Evolutionary conservation across 1,140 invertebrate species (phyloP), one percentile per base, ranked within the genome.

Genomic region (Drosophila mojavensis): DNA sequence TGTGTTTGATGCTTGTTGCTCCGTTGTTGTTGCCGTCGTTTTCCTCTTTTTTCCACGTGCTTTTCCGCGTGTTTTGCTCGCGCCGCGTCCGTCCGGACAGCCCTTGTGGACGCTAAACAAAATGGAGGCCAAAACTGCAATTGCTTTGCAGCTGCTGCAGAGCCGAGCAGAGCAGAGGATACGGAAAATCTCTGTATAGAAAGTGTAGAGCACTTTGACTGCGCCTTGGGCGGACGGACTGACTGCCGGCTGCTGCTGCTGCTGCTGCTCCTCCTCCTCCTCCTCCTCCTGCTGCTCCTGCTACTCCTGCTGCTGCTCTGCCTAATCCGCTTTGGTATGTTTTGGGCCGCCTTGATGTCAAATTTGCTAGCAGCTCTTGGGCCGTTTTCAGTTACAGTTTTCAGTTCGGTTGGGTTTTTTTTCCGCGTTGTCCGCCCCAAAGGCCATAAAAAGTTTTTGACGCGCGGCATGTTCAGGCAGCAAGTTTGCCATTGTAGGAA

Each of bases 301-400:
- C 26, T 4, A 3, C 36, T 39, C 79, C 62, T 58, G 75, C 59
- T 68, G 62, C 26, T 4, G 10, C 36, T 39, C 79, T 20, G 66
- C 79, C 84, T 88, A 88, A 88, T 88, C 83, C 83, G 83, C 83
- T 88, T 88, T 89, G 77, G 72, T 78, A 80, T 88, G 83, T 88
- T 80, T 81, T 62, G 72, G 72, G 76, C 68, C 68, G 68, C 43
- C 67, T 77, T 65, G 72, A 79, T 88, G 82, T 86, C 82, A 86
- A 86, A 86, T 86, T 86, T 77, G 82, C 83, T 62, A 73, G 75
- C 83, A 82, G 73, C 79, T 73, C 62, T 70, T 20, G 65, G 58
- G n/a, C 68, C 59, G 72, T 69, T 68, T 69, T 69, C 65, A 75
- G 71, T 79, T 64, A 56, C 51, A 68, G 54, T 73, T 61, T 55